A percentile compares a stretch with the other conserved stretches of the same genome.
Conservation (phyloP, 2,888 invertebrate genomes). For the Euproctis similis region DNA sequence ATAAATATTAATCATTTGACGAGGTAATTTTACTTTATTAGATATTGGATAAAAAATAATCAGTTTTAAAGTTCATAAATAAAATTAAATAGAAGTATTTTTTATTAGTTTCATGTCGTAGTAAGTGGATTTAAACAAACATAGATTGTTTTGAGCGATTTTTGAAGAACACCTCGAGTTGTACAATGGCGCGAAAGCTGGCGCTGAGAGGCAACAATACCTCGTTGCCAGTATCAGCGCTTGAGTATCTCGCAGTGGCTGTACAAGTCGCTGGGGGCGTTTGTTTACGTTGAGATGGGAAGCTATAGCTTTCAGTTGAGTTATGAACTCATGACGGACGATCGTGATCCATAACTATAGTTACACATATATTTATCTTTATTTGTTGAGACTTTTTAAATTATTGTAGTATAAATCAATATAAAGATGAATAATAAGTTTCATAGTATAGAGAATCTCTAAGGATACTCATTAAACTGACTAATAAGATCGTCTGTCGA, state of each 20-base stretch:
- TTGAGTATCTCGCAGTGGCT: conserved; percentile 67
- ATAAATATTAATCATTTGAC: too few relatives aligned
- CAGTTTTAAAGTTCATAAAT: too few relatives aligned
- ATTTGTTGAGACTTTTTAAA: conserved; percentile 9
- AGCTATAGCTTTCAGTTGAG: conserved; percentile 36
- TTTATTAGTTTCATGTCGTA: conserved; percentile 33
- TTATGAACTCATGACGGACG: conserved; percentile 35
- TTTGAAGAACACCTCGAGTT: conserved; percentile 49
- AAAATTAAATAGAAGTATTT: too few relatives aligned
- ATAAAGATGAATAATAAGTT: too few relatives aligned
- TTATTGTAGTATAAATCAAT: neutral
- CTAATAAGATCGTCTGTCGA: too few relatives aligned
- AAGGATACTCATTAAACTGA: too few relatives aligned
- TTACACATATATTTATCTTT: conserved; percentile 22
- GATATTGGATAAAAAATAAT: too few relatives aligned
- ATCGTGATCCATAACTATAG: conserved; percentile 37
- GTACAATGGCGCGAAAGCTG: conserved; percentile 74
- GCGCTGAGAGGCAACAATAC: conserved; percentile 68
- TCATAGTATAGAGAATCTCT: conserved; percentile 11
- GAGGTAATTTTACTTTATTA: too few relatives aligned
- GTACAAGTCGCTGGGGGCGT: conserved; percentile 64
- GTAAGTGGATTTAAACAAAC: conserved; percentile 66
- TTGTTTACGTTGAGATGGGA: conserved; percentile 52
- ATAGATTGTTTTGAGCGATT: conserved; percentile 60
- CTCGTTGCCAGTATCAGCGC: conserved; percentile 60